Percentiles rank a stretch among this genome's conserved stretches.
phyloP scores from a whole-genome alignment of 2,113 vertebrate genomes.

The Nibea coibor region DNA sequence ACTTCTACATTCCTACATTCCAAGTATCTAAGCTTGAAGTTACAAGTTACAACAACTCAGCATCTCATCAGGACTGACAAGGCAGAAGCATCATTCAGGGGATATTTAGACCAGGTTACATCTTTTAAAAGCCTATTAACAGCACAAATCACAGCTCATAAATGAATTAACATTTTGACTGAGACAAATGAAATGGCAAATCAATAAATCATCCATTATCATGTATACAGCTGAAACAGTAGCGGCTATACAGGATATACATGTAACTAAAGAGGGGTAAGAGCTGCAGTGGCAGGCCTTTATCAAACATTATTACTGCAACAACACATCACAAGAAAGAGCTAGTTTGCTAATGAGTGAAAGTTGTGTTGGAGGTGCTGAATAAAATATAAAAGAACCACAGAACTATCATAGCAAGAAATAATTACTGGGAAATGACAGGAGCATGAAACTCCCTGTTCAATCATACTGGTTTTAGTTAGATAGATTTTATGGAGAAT shows the following conservation, averaged over 20 bases:
- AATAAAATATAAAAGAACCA: constrained; percentile 15
- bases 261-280: neutral
- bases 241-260: neutral
- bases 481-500: constrained; percentile 17
- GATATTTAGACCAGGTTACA: constrained; percentile 29
- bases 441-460: constrained; percentile 7
- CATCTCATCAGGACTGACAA: neutral
- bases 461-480: constrained; percentile 1
- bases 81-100: constrained; percentile 3
- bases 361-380: neutral
- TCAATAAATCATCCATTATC: constrained; percentile 28
- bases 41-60: neutral
- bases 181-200: constrained; percentile 34
- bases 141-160: constrained; percentile 42
- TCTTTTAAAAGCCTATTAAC: constrained; percentile 26
- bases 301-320: constrained; percentile 18
- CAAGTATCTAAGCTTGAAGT: neutral
- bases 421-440: neutral
- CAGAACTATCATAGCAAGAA: neutral
- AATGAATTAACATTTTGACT: constrained; percentile 32
- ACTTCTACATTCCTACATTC: neutral
- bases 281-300: constrained; percentile 2
- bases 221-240: neutral
- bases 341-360: constrained; percentile 3
- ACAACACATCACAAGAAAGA: constrained; percentile 6